Evolutionary conservation across 2,113 vertebrate genomes (phyloP).

Genomic region (Paratilapia polleni): DNA sequence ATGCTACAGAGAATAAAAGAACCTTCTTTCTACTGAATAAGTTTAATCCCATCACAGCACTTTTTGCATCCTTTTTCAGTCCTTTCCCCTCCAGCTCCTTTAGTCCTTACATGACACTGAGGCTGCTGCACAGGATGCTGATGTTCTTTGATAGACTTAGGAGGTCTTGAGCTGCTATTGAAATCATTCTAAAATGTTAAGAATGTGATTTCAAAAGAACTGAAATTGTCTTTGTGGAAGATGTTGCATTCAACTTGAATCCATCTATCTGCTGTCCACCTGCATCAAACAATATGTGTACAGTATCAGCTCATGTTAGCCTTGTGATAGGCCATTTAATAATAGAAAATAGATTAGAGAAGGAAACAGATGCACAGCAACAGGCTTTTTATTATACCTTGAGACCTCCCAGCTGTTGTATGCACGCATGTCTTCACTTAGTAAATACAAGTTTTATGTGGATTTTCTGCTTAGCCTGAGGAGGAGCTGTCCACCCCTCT

Average conservation of each 20-base stretch:
- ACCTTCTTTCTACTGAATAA: not conserved
- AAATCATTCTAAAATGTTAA: not conserved
- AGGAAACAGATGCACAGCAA: not conserved
- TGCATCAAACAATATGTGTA: not conserved
- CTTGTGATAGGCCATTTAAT: not conserved
- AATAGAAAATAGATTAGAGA: not conserved
- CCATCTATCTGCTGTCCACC: not conserved
- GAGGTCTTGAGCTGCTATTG: not conserved
- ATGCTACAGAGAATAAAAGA: not conserved
- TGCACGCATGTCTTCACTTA: not conserved
- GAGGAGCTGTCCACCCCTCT: not conserved
- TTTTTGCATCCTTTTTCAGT: not conserved
- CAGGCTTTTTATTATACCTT: not conserved
- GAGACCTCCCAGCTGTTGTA: not conserved
- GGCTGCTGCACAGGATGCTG: not conserved
- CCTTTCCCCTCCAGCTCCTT: not conserved
- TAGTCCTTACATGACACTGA: not conserved
- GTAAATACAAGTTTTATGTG: not conserved
- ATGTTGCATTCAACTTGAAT: no score
- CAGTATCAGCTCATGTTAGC: not conserved
- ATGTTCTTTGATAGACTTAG: fast-evolving
- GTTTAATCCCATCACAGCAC: not conserved
- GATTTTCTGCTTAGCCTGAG: not conserved
- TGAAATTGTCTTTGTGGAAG: no score
- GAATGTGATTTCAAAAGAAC: no score